Evolutionary conservation across 2,888 invertebrate genomes (phyloP).

Genomic region (Agriopis marginaria): DNA sequence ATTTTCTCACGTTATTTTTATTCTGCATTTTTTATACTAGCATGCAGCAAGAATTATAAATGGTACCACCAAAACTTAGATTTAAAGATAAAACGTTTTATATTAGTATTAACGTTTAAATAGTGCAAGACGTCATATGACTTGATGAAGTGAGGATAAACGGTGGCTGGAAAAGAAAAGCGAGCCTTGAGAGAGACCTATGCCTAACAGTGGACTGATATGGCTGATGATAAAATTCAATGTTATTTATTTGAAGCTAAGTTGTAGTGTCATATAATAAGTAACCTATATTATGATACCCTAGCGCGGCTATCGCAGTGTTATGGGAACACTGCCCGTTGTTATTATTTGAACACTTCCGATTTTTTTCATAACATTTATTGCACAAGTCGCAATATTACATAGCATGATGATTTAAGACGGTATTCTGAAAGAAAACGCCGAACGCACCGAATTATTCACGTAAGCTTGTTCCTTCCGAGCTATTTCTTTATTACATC

Average conservation of each 20-base stretch:
- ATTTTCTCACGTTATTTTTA: no score
- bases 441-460: slow-evolving; percentile 69
- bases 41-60: no score
- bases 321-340: slow-evolving; percentile 4
- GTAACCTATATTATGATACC: neutral
- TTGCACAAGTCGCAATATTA: slow-evolving; percentile 24
- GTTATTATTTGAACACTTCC: slow-evolving; percentile 11
- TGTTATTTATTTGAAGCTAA: neutral
- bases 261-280: neutral
- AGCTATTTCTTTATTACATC: slow-evolving; percentile 78
- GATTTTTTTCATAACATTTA: slow-evolving; percentile 37
- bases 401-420: slow-evolving; percentile 33
- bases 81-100: no score
- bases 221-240: no score
- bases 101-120: no score
- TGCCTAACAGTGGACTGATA: no score
- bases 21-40: no score
- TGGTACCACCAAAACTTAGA: no score
- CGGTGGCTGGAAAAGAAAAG: neutral
- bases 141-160: no score
- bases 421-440: slow-evolving; percentile 47
- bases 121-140: no score
- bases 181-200: neutral
- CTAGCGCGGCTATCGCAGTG: neutral
- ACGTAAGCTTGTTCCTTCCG: slow-evolving; percentile 61